Evolutionary conservation across 1,140 invertebrate species (phyloP).

Genomic region (Drosophila guanche): DNA sequence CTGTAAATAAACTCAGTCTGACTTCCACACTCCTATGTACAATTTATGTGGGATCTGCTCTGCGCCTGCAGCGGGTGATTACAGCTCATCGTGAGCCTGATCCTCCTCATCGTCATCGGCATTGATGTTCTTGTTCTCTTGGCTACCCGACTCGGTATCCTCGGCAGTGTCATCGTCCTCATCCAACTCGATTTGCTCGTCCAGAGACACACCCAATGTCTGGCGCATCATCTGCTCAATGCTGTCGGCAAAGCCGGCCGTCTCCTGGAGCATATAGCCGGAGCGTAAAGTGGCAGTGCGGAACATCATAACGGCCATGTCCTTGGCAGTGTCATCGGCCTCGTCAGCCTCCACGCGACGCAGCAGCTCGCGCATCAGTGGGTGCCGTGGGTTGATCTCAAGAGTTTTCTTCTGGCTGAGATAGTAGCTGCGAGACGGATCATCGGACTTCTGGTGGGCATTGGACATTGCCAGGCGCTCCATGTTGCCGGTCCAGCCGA

Average conservation of each 20-base stretch:
- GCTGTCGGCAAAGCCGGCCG: slow-evolving; percentile 92
- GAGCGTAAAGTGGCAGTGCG: slow-evolving; percentile 95
- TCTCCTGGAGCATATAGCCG: slow-evolving; percentile 94
- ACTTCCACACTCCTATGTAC: slow-evolving; percentile 41
- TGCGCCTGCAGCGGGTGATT: slow-evolving; percentile 10
- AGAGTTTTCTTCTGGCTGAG: slow-evolving; percentile 98
- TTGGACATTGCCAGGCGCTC: slow-evolving; percentile 97
- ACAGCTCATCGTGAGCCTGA: slow-evolving; percentile 76
- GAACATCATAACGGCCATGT: slow-evolving; percentile 96
- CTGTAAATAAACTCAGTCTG: slow-evolving; percentile 66
- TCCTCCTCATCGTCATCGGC: slow-evolving; percentile 76
- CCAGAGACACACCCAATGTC: slow-evolving; percentile 91
- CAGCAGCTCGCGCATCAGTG: slow-evolving; percentile 95
- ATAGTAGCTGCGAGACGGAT: slow-evolving; percentile 95
- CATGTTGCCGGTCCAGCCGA: slow-evolving; percentile 99
- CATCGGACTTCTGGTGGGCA: slow-evolving; percentile 97
- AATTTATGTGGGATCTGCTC: slow-evolving; percentile 31
- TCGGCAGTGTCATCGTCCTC: slow-evolving; percentile 84
- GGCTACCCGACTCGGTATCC: slow-evolving; percentile 37
- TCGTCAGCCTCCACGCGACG: slow-evolving; percentile 91
- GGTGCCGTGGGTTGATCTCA: slow-evolving; percentile 99
- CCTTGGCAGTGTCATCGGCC: slow-evolving; percentile 91
- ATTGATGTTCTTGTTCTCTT: slow-evolving; percentile 62
- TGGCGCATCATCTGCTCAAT: slow-evolving; percentile 94
- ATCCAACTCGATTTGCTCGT: slow-evolving; percentile 87